These are phyloP conservation scores for Philypnodon macrostomus DNA, from an alignment of 2,797 vertebrate species.

Conservation along the genomic window DNA sequence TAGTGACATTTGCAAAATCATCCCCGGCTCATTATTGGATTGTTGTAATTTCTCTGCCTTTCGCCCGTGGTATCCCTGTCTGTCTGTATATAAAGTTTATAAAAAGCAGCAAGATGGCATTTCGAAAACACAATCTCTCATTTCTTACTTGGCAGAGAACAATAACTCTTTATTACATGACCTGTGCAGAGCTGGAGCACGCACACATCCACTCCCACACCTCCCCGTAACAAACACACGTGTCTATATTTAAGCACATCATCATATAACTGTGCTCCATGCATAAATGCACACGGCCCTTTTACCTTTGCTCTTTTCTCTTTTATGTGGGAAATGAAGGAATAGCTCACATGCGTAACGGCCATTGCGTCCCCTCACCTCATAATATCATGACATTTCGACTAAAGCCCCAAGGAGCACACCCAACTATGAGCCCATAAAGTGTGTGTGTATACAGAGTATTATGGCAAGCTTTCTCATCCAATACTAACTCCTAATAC, in stretches of 20 bases:
- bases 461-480: constrained; percentile 30
- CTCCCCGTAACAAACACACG: constrained; percentile 21
- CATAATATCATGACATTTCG: constrained; percentile 43
- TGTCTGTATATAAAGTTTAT: constrained; percentile 15
- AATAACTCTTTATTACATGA: constrained; percentile 49
- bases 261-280: constrained; percentile 27
- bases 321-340: constrained; percentile 35
- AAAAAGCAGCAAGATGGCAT: constrained; percentile 9
- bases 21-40: constrained; percentile 30
- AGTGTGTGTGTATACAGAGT: constrained; percentile 7
- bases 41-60: neutral
- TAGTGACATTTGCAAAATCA: constrained; percentile 53
- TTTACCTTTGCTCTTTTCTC: constrained; percentile 26
- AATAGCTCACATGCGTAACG: constrained; percentile 22
- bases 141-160: constrained; percentile 41
- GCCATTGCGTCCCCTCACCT: constrained; percentile 17
- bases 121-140: constrained; percentile 47
- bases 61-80: constrained; percentile 3
- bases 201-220: constrained; percentile 30
- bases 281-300: constrained; percentile 33
- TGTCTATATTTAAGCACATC: constrained; percentile 45
- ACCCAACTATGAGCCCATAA: constrained; percentile 29
- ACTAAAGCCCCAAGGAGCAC: constrained; percentile 31
- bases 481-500: constrained; percentile 23
- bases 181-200: constrained; percentile 26